Conservation (phyloP, 2,113 vertebrate genomes). For the Semnornis frantzii region DNA sequence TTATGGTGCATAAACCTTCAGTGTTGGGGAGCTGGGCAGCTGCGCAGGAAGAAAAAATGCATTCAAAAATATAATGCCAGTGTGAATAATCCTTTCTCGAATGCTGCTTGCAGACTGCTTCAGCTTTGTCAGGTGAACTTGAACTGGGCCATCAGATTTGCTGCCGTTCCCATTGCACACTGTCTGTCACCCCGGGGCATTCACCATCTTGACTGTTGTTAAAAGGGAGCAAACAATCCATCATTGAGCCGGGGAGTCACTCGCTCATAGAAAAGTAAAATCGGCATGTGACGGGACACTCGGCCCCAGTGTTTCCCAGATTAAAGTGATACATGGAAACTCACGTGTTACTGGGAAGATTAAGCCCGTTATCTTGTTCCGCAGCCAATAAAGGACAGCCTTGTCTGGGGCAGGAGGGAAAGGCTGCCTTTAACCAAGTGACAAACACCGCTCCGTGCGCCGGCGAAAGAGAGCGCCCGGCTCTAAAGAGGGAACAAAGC, state of each 20-base stretch:
- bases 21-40: slow-evolving; percentile 75
- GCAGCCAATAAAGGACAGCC: slow-evolving; percentile 66
- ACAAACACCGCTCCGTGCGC: not conserved
- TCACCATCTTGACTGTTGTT: slow-evolving; percentile 81
- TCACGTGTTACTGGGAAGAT: slow-evolving; percentile 79
- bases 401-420: slow-evolving; percentile 29
- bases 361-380: slow-evolving; percentile 72
- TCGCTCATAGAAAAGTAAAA: slow-evolving; percentile 77
- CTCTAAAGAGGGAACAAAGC: not conserved
- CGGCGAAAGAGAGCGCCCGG: not conserved
- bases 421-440: slow-evolving; percentile 43
- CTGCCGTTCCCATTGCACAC: slow-evolving; percentile 68
- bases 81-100: slow-evolving; percentile 83
- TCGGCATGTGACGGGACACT: slow-evolving; percentile 77
- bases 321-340: slow-evolving; percentile 78
- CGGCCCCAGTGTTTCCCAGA: slow-evolving; percentile 70
- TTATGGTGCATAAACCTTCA: slow-evolving; percentile 77
- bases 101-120: slow-evolving; percentile 70
- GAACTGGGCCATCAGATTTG: slow-evolving; percentile 75
- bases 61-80: slow-evolving; percentile 78
- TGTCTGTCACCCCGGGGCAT: slow-evolving; percentile 80
- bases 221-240: slow-evolving; percentile 75
- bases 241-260: slow-evolving; percentile 75
- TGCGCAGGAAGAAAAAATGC: slow-evolving; percentile 74
- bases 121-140: slow-evolving; percentile 85